Percentiles rank a stretch among this genome's conserved stretches.
phyloP scores from a whole-genome alignment of 2,797 vertebrate species.

The Danio choprae region DNA sequence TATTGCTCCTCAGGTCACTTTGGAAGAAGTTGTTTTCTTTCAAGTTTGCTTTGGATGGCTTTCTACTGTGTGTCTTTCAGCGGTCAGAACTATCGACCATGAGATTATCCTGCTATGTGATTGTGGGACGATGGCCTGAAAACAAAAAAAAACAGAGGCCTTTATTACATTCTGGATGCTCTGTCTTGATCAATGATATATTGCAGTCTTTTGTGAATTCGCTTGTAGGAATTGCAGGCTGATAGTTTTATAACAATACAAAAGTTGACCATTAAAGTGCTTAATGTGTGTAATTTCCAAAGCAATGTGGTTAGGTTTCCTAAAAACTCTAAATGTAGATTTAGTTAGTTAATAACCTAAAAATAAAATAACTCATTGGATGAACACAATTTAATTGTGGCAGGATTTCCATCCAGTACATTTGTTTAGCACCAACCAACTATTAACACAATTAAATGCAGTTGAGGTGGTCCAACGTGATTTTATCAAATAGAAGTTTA shows the following conservation, averaged over 20 bases:
- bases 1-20: slow-evolving; percentile 49
- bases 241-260: background rate
- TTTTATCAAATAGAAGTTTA: too few species aligned
- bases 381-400: too few species aligned
- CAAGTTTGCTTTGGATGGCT: slow-evolving; percentile 57
- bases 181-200: background rate
- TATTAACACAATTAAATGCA: too few species aligned
- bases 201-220: background rate
- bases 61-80: slow-evolving; percentile 54
- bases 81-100: slow-evolving; percentile 47
- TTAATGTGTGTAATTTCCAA: background rate
- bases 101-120: slow-evolving; percentile 56
- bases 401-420: too few species aligned
- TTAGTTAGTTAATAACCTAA: too few species aligned
- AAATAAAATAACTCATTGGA: too few species aligned
- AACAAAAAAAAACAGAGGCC: slow-evolving; percentile 45
- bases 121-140: slow-evolving; percentile 48
- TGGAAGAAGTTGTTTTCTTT: slow-evolving; percentile 53
- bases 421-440: too few species aligned
- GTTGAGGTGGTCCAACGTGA: too few species aligned
- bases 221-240: background rate
- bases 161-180: slow-evolving; percentile 39
- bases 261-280: background rate
- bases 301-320: too few species aligned
- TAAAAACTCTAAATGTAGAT: too few species aligned